A percentile compares a stretch with the other conserved stretches of the same genome.
Evolutionary conservation across 2,113 vertebrate genomes (phyloP).

Genomic region (Gorsachius goisagi): DNA sequence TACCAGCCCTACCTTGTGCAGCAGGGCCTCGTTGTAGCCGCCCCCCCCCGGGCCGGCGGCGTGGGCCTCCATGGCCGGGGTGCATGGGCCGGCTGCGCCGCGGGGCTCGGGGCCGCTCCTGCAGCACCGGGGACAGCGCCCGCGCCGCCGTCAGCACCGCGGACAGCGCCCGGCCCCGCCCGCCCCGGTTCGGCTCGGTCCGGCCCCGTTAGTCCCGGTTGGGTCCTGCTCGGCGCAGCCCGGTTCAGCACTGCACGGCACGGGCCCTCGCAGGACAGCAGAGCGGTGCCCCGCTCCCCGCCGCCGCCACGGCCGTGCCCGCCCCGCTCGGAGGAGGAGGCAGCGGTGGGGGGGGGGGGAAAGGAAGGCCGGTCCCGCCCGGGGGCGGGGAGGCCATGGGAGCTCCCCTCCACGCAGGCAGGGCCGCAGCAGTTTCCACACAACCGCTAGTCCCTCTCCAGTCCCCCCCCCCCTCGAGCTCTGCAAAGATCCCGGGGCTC

Average conservation of each 20-base stretch:
- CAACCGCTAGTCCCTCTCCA: accelerated
- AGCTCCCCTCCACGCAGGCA: neutral
- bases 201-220: too few species aligned
- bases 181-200: neutral
- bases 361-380: neutral
- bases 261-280: neutral
- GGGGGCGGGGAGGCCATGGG: neutral
- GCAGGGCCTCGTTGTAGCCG: constrained; percentile 74
- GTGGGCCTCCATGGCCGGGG: constrained; percentile 19
- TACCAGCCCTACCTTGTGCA: constrained; percentile 76
- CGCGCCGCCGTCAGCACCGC: neutral
- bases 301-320: neutral
- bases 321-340: neutral
- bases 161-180: neutral
- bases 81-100: neutral
- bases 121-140: neutral
- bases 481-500: neutral
- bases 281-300: neutral
- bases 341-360: too few species aligned
- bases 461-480: too few species aligned
- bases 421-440: neutral
- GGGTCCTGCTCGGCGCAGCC: too few species aligned
- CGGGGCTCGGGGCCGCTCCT: neutral
- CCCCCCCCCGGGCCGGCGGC: constrained; percentile 26
- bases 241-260: neutral